Evolutionary conservation across 2,113 vertebrate genomes (phyloP), one percentile per base, ranked within the genome.

Genomic region (Oncorhynchus nerka): DNA sequence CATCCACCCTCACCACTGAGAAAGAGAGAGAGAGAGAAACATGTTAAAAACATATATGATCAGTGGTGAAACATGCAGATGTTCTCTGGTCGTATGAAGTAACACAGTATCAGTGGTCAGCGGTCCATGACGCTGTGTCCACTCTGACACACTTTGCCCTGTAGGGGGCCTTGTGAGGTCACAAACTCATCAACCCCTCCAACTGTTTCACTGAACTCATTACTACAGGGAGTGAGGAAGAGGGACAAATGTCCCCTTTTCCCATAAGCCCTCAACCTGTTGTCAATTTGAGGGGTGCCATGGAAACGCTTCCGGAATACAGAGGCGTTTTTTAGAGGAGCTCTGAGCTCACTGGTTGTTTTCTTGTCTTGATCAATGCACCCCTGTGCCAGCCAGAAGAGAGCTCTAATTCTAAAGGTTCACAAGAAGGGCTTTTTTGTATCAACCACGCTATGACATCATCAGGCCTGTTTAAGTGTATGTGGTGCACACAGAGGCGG

Each of bases 211-310:
- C 81, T 71, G 79, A 76, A 86, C 75, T 89, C 89, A 88, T 89
- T 91, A 89, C 67, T 79, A 81, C 83, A 76, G 65, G 19, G 74
- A 77, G 86, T 88, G 86, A 86, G 80, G 79, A 82, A 73, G 84
- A 75, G 80, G 87, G 82, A 91, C 84, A 87, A 89, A 89, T 65
- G 70, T 77, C 77, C 85, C 80, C 80, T 85, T 90, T 93, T 92
- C 90, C 92, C 92, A 92, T 89, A 90, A 92, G 86, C 86, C 90
- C 89, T 90, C 83, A 92, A 93, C 92, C 91, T 91, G 89, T 78
- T 86, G 89, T 88, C 85, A 86, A 91, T 88, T 88, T 90, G 87
- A 86, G 49, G 64, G 86, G 67, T 32, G 74, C 88, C 92, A 90
- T 93, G 91, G 93, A 81, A 90, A 94, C 89, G 67, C 34, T 57